These are phyloP conservation scores for Geodia barretti DNA, from an alignment of 37 sponge, comb jelly and placozoan genomes.

Conservation along the genomic window DNA sequence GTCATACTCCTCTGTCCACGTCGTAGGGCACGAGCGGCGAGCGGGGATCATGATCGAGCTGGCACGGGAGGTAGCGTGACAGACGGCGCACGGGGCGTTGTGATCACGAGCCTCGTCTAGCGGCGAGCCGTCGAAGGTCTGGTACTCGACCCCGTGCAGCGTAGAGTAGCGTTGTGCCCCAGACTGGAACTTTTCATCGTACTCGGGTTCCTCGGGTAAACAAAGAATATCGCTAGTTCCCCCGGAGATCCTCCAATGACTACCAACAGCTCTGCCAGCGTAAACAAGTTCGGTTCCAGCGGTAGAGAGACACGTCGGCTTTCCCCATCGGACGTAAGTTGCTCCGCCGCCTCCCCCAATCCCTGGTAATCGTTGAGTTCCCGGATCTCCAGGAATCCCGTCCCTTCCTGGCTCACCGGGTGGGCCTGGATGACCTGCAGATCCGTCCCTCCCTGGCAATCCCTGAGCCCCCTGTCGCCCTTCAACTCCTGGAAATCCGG, in stretches of 20 bases:
- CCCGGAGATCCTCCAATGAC: background rate
- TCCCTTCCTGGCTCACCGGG: too few species aligned
- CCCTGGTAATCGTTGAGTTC: too few species aligned
- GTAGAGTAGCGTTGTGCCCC: constrained; percentile 11
- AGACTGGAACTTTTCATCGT: constrained; percentile 11
- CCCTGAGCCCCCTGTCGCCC: too few species aligned
- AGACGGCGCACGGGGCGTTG: constrained; percentile 44
- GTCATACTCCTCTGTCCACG: constrained; percentile 50
- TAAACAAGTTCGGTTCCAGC: constrained; percentile 7
- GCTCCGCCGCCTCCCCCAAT: too few species aligned
- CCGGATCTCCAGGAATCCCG: too few species aligned
- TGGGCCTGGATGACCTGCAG: too few species aligned
- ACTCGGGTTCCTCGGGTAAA: constrained; percentile 19
- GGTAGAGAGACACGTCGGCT: constrained; percentile 1
- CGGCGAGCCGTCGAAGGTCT: constrained; percentile 13
- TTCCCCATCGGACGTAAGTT: too few species aligned
- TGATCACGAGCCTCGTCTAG: too few species aligned
- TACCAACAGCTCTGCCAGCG: background rate
- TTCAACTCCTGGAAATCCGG: too few species aligned
- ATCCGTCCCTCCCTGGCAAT: too few species aligned
- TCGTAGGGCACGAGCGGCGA: constrained; percentile 1
- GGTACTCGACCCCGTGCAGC: constrained; percentile 48
- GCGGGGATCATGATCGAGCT: constrained; percentile 39
- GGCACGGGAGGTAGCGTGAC: constrained; percentile 12
- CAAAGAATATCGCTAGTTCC: constrained; percentile 1